phyloP scores from a whole-genome alignment of 2,797 vertebrate species.

The Lacerta bilineata region DNA sequence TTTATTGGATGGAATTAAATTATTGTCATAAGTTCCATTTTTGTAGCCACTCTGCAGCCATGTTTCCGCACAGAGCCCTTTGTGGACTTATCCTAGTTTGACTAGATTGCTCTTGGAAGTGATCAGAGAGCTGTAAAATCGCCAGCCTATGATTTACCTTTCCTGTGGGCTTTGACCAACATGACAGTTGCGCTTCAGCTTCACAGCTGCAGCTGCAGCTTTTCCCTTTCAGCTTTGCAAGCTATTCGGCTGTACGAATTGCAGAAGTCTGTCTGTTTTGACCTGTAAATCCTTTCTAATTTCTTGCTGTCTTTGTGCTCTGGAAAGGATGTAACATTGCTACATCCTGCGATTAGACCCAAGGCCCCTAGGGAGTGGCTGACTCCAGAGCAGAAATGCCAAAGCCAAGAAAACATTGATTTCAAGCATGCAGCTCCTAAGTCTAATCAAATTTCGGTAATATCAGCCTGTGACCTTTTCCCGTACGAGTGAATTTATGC shows the following conservation, averaged over 20 bases:
- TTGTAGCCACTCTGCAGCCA: slow-evolving; percentile 57
- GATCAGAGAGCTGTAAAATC: slow-evolving; percentile 64
- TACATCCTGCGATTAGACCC: slow-evolving; percentile 58
- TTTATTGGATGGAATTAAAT: slow-evolving; percentile 55
- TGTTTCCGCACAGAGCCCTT: slow-evolving; percentile 53
- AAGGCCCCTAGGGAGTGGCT: slow-evolving; percentile 59
- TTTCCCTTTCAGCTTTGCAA: slow-evolving; percentile 59
- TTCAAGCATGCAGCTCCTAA: slow-evolving; percentile 67
- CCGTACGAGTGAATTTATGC: slow-evolving; percentile 81
- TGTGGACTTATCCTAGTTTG: slow-evolving; percentile 62
- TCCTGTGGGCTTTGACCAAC: slow-evolving; percentile 67
- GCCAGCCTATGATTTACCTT: slow-evolving; percentile 52
- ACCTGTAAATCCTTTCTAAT: slow-evolving; percentile 73
- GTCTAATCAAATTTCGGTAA: slow-evolving; percentile 82
- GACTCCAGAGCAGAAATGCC: slow-evolving; percentile 63
- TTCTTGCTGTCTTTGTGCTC: slow-evolving; percentile 67
- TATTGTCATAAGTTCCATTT: slow-evolving; percentile 45
- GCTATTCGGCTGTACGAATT: slow-evolving; percentile 52
- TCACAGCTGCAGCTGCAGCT: slow-evolving; percentile 51
- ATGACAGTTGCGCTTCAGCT: slow-evolving; percentile 58
- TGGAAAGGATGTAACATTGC: slow-evolving; percentile 60
- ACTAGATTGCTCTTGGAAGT: slow-evolving; percentile 65
- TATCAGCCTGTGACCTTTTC: slow-evolving; percentile 81
- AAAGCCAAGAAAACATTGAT: slow-evolving; percentile 74
- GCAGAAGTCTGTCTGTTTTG: slow-evolving; percentile 62